Evolutionary conservation across 1,140 invertebrate species (phyloP), one percentile per base, ranked within the genome.

Genomic region (Hyles euphorbiae): DNA sequence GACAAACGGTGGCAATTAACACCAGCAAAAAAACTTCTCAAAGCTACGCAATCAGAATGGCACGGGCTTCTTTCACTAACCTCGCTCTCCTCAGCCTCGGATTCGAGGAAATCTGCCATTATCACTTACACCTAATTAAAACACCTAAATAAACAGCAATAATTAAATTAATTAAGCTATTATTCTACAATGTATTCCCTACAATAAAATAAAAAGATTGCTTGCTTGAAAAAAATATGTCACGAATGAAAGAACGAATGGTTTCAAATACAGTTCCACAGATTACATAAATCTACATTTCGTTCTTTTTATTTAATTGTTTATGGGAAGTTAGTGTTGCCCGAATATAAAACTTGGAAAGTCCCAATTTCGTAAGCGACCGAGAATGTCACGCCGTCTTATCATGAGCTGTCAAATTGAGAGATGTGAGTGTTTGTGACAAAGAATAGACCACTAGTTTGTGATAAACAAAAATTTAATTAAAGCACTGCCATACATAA

Each of bases 11-110:
- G 60, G 9, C n/a, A 58, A 11, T 44, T 53, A 56, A 65, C 32
- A 10, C 22, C 44, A 54, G 40, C 7, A 11, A 47, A 49, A 62
- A 66, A 36, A 34, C 51, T 60, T 64, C n/a, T 47, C 32, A 52
- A 33, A 11, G 43, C 55, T 62, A 62, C 71, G 72, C 74, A 78
- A 73, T 78, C 70, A 67, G 68, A 68, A 50, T n/a, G 22, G 63
- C 47, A 67, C 64, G 74, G 72, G 63, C 69, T 61, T 54, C 65
- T 69, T 68, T 34, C 67, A 90, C 88, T 91, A 90, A 94, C 94
- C 91, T 95, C 94, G 79, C 93, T 95, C 82, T 96, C 95, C 74
- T 95, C 95, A 3, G 95, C 95, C 83, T 96, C 95, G 1, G 94
- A 94, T 64, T 96, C 94, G 52, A 96, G 81, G 84, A 96, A 96